Evolutionary conservation across 1,140 invertebrate species (phyloP).

Genomic region (Mya arenaria): DNA sequence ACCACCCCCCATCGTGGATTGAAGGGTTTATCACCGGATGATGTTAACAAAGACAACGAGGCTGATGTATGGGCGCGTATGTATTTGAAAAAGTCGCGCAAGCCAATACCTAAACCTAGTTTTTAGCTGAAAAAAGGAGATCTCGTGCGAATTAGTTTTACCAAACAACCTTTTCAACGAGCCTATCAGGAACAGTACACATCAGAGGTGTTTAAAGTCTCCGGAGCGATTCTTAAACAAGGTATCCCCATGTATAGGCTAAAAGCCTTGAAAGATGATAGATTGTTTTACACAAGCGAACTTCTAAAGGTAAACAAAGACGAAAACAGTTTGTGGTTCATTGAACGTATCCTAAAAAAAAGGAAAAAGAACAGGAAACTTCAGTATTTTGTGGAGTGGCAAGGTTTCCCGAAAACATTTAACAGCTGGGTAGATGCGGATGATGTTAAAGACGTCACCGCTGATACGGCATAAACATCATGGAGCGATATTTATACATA

Average conservation of each 20-base stretch:
- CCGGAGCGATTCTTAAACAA: conserved; percentile 10
- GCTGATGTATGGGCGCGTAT: conserved; percentile 48
- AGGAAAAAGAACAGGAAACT: conserved; percentile 7
- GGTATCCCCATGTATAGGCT: conserved; percentile 39
- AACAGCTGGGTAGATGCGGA: conserved; percentile 12
- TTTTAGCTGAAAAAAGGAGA: conserved; percentile 47
- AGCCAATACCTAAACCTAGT: neutral
- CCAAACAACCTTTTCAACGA: conserved; percentile 29
- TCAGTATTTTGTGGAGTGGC: conserved; percentile 8
- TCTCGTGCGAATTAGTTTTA: conserved; percentile 49
- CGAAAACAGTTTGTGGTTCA: conserved; percentile 36
- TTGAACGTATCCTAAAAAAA: conserved; percentile 15
- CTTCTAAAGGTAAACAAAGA: conserved; percentile 43
- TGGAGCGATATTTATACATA: too few species aligned
- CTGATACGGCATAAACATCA: too few species aligned
- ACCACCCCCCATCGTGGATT: conserved; percentile 50
- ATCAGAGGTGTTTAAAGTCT: conserved; percentile 47
- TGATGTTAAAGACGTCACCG: conserved; percentile 8
- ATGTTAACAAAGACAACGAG: conserved; percentile 53
- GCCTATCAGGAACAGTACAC: conserved; percentile 44
- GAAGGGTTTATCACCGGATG: conserved; percentile 43
- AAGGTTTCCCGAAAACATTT: conserved; percentile 29
- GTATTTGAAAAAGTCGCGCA: conserved; percentile 50
- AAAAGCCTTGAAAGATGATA: conserved; percentile 15
- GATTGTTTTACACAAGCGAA: conserved; percentile 33